Conservation (phyloP, 2,888 invertebrate genomes). For the Synergus gifuensis region DNA sequence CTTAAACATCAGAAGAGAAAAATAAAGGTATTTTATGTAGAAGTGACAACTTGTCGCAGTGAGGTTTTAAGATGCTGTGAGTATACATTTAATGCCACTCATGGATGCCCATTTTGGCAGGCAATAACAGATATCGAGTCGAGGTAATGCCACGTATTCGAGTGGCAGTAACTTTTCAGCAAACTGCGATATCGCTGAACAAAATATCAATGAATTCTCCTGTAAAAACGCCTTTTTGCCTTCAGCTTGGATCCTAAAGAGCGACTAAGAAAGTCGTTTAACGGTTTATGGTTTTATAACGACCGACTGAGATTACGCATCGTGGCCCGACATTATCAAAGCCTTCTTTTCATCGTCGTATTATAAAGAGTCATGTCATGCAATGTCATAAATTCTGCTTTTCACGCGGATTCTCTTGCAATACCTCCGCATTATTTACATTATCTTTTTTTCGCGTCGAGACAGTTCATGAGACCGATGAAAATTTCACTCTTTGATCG, state of each 20-base stretch:
- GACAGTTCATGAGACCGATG: not conserved
- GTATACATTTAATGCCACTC: slow-evolving; percentile 11
- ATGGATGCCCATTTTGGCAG: not conserved
- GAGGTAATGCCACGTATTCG: slow-evolving; percentile 12
- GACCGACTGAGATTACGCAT: slow-evolving; percentile 32
- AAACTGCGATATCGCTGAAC: not conserved
- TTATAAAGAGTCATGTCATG: not conserved
- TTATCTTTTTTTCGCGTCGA: not conserved
- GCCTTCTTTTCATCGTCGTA: not conserved
- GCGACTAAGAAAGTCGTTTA: slow-evolving; percentile 27
- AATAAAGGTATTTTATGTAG: not conserved
- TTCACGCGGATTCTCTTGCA: not conserved
- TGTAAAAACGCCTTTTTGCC: slow-evolving; percentile 19
- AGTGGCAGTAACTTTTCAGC: slow-evolving; percentile 14
- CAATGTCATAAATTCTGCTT: slow-evolving; percentile 14
- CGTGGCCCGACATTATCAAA: slow-evolving; percentile 1
- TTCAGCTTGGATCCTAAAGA: slow-evolving; percentile 2
- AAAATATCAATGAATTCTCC: slow-evolving; percentile 19
- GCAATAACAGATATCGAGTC: slow-evolving; percentile 25
- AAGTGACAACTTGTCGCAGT: not conserved
- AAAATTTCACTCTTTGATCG: not conserved
- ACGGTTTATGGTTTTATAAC: slow-evolving; percentile 31
- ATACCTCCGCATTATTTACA: not conserved
- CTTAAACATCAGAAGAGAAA: too few species aligned
- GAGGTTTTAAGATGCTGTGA: not conserved